Base-by-base conservation (phyloP, 2,797 vertebrate genomes). In the Furcifer pardalis region DNA sequence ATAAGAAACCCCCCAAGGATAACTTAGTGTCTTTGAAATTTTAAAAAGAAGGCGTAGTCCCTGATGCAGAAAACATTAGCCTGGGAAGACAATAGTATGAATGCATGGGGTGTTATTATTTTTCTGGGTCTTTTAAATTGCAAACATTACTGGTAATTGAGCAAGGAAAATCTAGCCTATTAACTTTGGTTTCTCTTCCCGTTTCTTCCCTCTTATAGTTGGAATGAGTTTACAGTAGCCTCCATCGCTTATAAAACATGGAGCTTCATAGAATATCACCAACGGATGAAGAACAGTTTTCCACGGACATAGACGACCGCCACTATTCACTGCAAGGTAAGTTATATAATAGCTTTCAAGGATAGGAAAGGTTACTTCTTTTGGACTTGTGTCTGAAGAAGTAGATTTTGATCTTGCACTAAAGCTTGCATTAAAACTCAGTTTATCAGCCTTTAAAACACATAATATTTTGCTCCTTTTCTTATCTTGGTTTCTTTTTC, bases 291-390 rank as follows among this genome's bases (percentile, higher is more conserved):
- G 96, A 96, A n/a, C 94, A 93, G 87, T 90, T 94, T 90, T 97
- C 97, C 84, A 94, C 96, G 59, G 97, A 97, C 95, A 98, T 98
- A 19, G 97, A 99, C 79, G 95, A 98, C 78, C 95, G 97, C 82
- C 96, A 97, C 68, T 94, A 98, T 32, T 97, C 97, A 0, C 93
- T 98, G 84, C 98, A 98, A 97, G 97, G 98, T 98, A 93, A 94
- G 95, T 65, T 21, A 19, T 5, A 1, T 12, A n/a, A 12, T 21
- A 40, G 7, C 9, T 25, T 42, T 71, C 68, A 40, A 13, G 8
- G 37, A 21, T 1, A 3, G 37, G 21, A 21, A 42, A 42, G 9
- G 23, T 40, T 25, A 21, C 23, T 9, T 71, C 13, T 42, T 71
- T 42, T 42, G 23, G 37, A 68, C 35, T 37, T 49, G 46, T 49